These are phyloP conservation scores for Poecilia picta DNA, from an alignment of 2,797 vertebrate genomes.

Conservation along the genomic window DNA sequence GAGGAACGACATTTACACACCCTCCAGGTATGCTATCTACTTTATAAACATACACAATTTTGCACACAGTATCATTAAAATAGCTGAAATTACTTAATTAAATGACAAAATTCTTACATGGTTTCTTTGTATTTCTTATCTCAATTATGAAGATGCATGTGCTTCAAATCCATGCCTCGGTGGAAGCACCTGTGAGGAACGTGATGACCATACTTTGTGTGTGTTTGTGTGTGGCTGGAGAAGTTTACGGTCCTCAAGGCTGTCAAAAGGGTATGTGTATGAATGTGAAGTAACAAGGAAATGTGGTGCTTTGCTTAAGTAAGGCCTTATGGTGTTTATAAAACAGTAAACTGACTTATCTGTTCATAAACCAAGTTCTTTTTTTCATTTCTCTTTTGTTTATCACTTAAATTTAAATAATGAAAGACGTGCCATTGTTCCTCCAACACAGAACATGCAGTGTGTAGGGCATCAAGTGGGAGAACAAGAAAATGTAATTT, in stretches of 20 bases:
- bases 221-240: constrained; percentile 61
- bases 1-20: neutral
- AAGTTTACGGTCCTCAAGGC: fast-evolving
- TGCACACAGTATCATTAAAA: neutral
- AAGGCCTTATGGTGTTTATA: neutral
- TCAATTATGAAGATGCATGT: constrained; percentile 50
- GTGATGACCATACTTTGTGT: fast-evolving
- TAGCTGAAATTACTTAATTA: neutral
- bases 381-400: too few species aligned
- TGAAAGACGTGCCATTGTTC: too few species aligned
- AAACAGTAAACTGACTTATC: too few species aligned
- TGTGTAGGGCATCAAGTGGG: too few species aligned
- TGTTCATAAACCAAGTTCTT: too few species aligned
- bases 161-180: neutral
- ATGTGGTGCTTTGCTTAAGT: neutral
- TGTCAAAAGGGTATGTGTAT: constrained; percentile 49
- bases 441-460: too few species aligned
- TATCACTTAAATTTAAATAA: too few species aligned
- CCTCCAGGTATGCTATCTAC: neutral
- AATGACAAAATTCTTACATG: neutral
- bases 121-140: neutral
- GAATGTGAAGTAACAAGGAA: neutral
- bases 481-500: too few species aligned
- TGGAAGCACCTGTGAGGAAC: constrained; percentile 51
- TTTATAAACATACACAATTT: neutral